Evolutionary conservation across 2,797 vertebrate species (phyloP).

Genomic region (Lepilemur septentrionalis): DNA sequence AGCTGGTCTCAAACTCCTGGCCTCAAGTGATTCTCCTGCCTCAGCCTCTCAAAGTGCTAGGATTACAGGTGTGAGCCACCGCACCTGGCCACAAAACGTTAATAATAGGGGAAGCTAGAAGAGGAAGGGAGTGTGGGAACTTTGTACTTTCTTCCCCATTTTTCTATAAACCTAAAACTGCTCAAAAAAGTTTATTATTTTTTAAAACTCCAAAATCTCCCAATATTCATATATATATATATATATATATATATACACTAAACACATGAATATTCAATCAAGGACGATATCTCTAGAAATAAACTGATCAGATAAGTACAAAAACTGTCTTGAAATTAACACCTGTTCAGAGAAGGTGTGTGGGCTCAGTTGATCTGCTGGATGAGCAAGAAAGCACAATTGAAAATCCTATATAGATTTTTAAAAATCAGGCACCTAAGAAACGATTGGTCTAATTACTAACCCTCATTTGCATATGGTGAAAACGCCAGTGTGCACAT

Average conservation of each 20-base stretch:
- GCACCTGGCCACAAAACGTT: background rate
- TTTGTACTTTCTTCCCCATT: background rate
- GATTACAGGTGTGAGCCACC: too few relatives aligned
- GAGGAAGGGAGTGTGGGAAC: background rate
- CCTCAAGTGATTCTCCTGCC: too few relatives aligned
- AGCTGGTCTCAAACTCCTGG: too few relatives aligned
- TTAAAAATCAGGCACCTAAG: background rate
- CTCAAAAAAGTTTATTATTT: background rate
- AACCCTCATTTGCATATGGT: background rate
- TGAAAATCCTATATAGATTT: background rate
- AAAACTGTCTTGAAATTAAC: background rate
- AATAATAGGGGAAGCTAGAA: too few relatives aligned
- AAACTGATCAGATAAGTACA: background rate
- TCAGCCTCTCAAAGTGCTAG: too few relatives aligned
- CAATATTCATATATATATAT: background rate
- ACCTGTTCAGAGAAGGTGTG: background rate
- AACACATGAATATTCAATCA: background rate
- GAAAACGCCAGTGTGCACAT: background rate
- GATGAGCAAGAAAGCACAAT: background rate
- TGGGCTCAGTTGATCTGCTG: too few relatives aligned
- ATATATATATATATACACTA: fast-evolving
- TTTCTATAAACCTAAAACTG: background rate
- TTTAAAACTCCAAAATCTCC: background rate
- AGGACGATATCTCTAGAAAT: background rate
- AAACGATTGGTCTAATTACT: background rate